Percentiles rank a stretch among this genome's conserved stretches.
Evolutionary conservation across 2,888 invertebrate species (phyloP).

Genomic region (Graphium colonna): DNA sequence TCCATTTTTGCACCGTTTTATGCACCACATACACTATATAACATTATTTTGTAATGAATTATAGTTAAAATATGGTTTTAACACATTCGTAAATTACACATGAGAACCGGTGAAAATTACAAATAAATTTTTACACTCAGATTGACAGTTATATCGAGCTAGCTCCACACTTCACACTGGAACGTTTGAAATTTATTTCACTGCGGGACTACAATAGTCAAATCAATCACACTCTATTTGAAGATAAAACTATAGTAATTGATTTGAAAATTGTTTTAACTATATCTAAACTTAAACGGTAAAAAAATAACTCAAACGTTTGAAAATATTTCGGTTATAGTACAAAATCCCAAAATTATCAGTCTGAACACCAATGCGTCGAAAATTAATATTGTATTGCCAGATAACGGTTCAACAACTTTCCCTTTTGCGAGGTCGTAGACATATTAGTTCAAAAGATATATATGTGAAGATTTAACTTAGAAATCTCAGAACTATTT

Average conservation of each 20-base stretch:
- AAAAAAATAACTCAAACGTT: conserved; percentile 43
- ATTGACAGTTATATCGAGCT: conserved; percentile 79
- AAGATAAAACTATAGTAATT: conserved; percentile 37
- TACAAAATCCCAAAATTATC: conserved; percentile 55
- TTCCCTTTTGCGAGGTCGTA: conserved; percentile 12
- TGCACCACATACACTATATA: conserved; percentile 74
- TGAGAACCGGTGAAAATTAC: conserved; percentile 78
- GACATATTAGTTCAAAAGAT: neutral
- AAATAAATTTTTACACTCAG: conserved; percentile 79
- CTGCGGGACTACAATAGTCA: conserved; percentile 58
- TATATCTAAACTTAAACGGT: conserved; percentile 38
- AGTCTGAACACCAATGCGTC: conserved; percentile 54
- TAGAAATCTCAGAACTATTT: neutral
- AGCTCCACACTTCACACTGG: conserved; percentile 79
- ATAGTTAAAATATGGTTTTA: conserved; percentile 64
- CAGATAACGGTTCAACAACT: conserved; percentile 10
- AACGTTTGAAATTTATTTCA: conserved; percentile 80
- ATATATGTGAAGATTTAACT: neutral
- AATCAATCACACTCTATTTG: conserved; percentile 60
- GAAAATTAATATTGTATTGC: conserved; percentile 48
- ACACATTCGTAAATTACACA: conserved; percentile 73
- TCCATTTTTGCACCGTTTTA: conserved; percentile 75
- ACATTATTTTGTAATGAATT: conserved; percentile 70
- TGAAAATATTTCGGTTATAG: conserved; percentile 65
- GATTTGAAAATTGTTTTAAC: conserved; percentile 43